Base-by-base conservation (phyloP, 2,888 invertebrate species). In the Sinohyriopsis cumingii region DNA sequence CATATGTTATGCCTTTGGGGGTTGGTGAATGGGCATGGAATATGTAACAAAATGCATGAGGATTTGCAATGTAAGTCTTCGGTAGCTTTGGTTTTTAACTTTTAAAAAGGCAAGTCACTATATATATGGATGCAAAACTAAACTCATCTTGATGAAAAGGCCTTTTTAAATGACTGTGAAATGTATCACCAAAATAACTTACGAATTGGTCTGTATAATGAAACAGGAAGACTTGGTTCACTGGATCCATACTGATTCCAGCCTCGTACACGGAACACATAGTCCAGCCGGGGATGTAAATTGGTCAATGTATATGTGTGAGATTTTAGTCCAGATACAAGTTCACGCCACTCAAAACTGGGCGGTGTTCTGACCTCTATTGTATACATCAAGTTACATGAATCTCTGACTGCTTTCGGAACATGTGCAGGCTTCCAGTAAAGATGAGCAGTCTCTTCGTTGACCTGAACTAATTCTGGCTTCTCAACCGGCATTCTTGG, bases 221-320 rank as follows among this genome's bases (percentile, higher is more conserved):
- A 85, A 9, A 82, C 83, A 53, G 86, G 86, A 19, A 85, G 79
- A 61, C 84, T 82, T 1, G 86, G 82, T 65, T 86, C 87, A 90
- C 97, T 97, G 80, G 97, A 94, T 61, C 99, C 99, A 89, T 95
- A 96, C 89, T 96, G 96, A 91, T 99, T 99, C 89, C 97, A 97
- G 5, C 99, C 98, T 53, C 98, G 93, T 55, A 99, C 94, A 73
- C 99, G 93, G 92, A 98, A 97, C 90, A 95, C 95, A 91, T 99
- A 99, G 91, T 98, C 98, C 79, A 95, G 93, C 91, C 96, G 96
- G 0, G 98, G 97, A 87, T 96, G 95, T 73, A 99, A 84, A 55
- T 86, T 81, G 55, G 76, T 82, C 59, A 89, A 77, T 5, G 76
- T 75, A 67, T 80, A 81, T 20, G 57, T 71, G 0, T 63, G 64